phyloP scores from a whole-genome alignment of 2,888 invertebrate genomes.

The Sycophila texana region DNA sequence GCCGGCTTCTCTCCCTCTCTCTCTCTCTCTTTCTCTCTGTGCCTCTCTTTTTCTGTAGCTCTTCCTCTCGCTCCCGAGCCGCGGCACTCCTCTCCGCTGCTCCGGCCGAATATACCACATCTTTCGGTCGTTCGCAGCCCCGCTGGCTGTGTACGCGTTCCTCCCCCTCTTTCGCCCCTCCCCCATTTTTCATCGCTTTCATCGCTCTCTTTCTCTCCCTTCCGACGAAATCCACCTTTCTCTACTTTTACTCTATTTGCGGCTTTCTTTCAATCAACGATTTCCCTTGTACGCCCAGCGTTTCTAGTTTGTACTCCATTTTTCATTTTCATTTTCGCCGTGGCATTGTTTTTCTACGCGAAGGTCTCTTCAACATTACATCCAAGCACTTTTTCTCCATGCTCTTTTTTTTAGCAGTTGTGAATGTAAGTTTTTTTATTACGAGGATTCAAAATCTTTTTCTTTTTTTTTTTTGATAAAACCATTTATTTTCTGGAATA shows the following conservation, averaged over 20 bases:
- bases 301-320: constrained; percentile 7
- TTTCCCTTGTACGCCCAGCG: constrained; percentile 44
- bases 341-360: background rate
- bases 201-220: constrained; percentile 44
- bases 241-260: constrained; percentile 3
- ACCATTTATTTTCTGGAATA: too few relatives aligned
- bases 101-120: background rate
- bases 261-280: constrained; percentile 56
- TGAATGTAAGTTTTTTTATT: background rate
- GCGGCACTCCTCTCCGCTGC: background rate
- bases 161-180: background rate
- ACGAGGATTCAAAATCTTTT: too few relatives aligned
- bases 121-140: background rate
- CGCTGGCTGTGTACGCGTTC: too few relatives aligned
- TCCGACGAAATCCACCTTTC: constrained; percentile 18
- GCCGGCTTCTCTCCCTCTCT: constrained; percentile 46
- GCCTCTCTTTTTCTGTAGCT: constrained; percentile 16
- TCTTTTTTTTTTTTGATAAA: too few relatives aligned
- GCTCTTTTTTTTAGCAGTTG: background rate
- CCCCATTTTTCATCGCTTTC: constrained; percentile 14
- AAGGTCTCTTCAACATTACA: background rate
- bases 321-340: constrained; percentile 6
- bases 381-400: background rate
- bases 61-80: constrained; percentile 29
- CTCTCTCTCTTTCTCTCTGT: constrained; percentile 46